These are phyloP conservation scores for Conchocele bisecta DNA, from an alignment of 2,888 invertebrate genomes.

Conservation along the genomic window DNA sequence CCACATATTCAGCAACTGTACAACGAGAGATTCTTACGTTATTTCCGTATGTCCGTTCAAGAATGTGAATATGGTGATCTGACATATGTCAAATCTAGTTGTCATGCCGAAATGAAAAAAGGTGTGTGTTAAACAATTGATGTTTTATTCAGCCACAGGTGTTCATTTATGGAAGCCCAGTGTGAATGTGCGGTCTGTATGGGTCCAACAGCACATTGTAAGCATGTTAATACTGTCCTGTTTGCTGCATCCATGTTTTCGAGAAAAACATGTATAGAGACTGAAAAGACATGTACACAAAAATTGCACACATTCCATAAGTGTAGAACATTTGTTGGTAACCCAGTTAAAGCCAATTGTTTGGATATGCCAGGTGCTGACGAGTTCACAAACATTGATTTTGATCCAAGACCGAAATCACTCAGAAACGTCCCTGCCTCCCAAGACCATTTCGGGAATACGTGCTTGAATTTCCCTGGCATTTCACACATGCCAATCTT, in stretches of 20 bases:
- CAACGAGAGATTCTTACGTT: conserved; percentile 23
- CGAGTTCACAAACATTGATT: not conserved
- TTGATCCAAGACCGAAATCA: conserved; percentile 18
- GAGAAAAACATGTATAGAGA: not conserved
- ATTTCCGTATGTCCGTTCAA: conserved; percentile 6
- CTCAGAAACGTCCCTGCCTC: not conserved
- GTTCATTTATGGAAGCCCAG: conserved; percentile 25
- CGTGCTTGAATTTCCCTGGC: conserved; percentile 10
- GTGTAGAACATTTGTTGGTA: conserved; percentile 4
- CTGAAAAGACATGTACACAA: conserved; percentile 23
- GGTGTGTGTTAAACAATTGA: conserved; percentile 20
- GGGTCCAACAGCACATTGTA: conserved; percentile 41
- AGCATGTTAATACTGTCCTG: conserved; percentile 26
- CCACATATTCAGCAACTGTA: conserved; percentile 16
- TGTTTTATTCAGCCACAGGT: conserved; percentile 7
- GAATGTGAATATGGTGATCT: not conserved
- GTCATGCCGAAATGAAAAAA: not conserved
- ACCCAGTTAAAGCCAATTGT: conserved; percentile 16
- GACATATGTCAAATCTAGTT: conserved; percentile 15
- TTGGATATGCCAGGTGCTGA: conserved; percentile 2
- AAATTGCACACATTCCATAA: conserved; percentile 31
- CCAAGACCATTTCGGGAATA: not conserved
- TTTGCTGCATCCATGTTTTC: conserved; percentile 15
- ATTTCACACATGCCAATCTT: conserved; percentile 16
- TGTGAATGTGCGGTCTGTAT: conserved; percentile 48